These are phyloP conservation scores for Florisuga fusca DNA, from an alignment of 2,797 vertebrate species.

Conservation along the genomic window DNA sequence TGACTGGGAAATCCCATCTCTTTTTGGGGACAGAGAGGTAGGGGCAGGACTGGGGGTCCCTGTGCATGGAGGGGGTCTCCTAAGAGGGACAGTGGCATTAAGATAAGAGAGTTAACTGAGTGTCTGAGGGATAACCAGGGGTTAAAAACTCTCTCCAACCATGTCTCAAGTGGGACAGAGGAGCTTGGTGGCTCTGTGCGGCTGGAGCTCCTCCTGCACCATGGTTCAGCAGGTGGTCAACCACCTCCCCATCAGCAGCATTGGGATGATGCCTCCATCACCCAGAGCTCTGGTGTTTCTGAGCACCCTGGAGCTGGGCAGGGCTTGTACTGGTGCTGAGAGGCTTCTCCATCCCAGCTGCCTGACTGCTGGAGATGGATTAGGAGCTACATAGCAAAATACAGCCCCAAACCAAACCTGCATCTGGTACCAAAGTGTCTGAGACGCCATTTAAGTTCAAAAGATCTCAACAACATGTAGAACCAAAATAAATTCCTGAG, in stretches of 20 bases:
- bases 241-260: background rate
- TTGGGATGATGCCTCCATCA: background rate
- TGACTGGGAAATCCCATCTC: background rate
- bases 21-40: background rate
- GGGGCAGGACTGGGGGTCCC: background rate
- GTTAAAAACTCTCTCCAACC: background rate
- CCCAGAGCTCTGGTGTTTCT: background rate
- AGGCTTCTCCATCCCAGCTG: background rate
- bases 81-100: background rate
- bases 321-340: background rate
- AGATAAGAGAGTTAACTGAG: background rate
- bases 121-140: background rate
- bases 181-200: accelerated
- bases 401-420: background rate
- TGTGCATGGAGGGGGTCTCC: background rate
- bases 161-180: background rate
- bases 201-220: background rate
- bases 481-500: background rate
- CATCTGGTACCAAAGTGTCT: background rate
- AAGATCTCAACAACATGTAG: background rate
- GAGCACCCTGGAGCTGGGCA: background rate
- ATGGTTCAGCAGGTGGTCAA: accelerated
- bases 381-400: background rate
- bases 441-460: background rate
- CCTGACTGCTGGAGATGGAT: accelerated